Percentiles rank a stretch among this genome's conserved stretches.
phyloP scores from a whole-genome alignment of 2,797 vertebrate species.

The Lutjanus argentimaculatus region DNA sequence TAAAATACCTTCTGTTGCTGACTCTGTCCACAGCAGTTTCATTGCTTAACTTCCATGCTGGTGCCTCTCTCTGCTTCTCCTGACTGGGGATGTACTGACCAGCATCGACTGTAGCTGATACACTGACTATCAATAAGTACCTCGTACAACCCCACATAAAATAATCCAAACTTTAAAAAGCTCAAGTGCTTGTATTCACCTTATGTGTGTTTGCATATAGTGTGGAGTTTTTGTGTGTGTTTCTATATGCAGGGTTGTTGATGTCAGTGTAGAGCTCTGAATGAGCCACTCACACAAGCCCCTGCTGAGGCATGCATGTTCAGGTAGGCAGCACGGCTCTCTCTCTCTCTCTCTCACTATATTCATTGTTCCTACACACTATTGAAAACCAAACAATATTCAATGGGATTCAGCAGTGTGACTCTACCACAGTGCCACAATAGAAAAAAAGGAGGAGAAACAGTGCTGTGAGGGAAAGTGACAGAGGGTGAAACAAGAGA shows the following conservation, averaged over 20 bases:
- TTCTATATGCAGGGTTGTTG: constrained; percentile 30
- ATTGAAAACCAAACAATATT: constrained; percentile 50
- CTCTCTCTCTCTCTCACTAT: constrained; percentile 5
- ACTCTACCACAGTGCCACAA: constrained; percentile 30
- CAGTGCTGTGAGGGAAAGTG: constrained; percentile 23
- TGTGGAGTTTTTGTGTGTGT: constrained; percentile 18
- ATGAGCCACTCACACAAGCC: constrained; percentile 44
- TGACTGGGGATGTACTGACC: too few species aligned
- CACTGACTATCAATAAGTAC: too few species aligned
- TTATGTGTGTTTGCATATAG: constrained; percentile 26
- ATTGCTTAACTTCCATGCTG: too few species aligned
- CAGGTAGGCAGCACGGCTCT: constrained; percentile 39
- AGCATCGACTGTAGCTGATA: too few species aligned
- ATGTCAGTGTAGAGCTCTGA: constrained; percentile 54
- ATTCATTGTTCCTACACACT: constrained; percentile 49
- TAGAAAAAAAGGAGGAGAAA: constrained; percentile 38
- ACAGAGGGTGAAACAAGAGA: constrained; percentile 39
- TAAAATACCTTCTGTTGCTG: too few species aligned
- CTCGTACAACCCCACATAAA: too few species aligned
- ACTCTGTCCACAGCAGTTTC: too few species aligned
- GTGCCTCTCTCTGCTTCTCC: too few species aligned
- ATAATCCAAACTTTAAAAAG: neutral
- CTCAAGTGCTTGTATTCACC: constrained; percentile 15
- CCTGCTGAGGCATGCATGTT: constrained; percentile 35
- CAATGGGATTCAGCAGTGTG: constrained; percentile 32